Evolutionary conservation across 2,888 invertebrate genomes (phyloP).

Genomic region (Epinotia bilunana): DNA sequence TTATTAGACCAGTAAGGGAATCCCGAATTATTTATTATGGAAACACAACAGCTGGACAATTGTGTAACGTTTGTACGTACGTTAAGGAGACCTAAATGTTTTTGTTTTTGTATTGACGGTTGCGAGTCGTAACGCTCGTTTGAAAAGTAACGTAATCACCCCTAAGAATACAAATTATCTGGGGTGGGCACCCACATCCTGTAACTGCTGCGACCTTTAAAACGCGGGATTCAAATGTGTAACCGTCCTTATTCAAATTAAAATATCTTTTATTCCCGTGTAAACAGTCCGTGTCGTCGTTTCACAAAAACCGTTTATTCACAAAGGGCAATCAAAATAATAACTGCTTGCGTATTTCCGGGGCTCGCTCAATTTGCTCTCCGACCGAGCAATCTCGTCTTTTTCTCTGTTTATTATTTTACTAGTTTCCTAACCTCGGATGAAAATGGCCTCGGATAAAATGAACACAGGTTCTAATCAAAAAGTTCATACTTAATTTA

Average conservation of each 20-base stretch:
- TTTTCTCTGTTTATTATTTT: neutral
- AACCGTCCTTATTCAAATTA: slow-evolving; percentile 13
- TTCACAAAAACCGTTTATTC: neutral
- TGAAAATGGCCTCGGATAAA: neutral
- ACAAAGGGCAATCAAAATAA: slow-evolving; percentile 2
- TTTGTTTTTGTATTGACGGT: too few species aligned
- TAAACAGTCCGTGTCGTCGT: slow-evolving; percentile 6
- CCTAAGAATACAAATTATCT: too few species aligned
- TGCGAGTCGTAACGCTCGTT: too few species aligned
- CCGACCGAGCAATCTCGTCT: slow-evolving; percentile 7
- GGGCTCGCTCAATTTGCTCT: slow-evolving; percentile 9
- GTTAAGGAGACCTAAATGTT: too few species aligned
- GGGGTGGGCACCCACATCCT: too few species aligned
- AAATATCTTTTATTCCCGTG: slow-evolving; percentile 11
- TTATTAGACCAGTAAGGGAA: too few species aligned
- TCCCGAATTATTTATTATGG: too few species aligned
- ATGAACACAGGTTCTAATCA: too few species aligned
- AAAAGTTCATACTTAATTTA: too few species aligned
- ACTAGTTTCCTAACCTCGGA: slow-evolving; percentile 1
- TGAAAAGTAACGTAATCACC: too few species aligned
- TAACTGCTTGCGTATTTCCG: slow-evolving; percentile 13
- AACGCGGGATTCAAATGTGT: slow-evolving; percentile 1
- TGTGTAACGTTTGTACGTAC: too few species aligned
- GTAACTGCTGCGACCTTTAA: neutral
- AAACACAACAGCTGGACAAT: too few species aligned